Conservation (phyloP, 2,888 invertebrate species). For the Parasteatoda lunata region DNA sequence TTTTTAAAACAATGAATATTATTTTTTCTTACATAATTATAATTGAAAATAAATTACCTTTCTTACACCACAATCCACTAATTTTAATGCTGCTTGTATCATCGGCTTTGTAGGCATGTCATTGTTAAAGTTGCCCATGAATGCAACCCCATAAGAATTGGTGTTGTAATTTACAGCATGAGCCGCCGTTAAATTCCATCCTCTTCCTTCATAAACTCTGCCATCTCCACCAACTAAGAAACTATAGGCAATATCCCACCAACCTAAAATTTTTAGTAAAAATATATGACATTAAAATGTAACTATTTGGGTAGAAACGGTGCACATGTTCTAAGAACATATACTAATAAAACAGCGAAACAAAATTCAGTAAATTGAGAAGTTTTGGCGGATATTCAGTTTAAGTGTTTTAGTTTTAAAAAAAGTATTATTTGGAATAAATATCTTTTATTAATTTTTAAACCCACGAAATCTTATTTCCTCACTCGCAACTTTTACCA, state of each 20-base stretch:
- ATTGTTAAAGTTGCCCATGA: constrained; percentile 51
- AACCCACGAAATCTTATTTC: no score
- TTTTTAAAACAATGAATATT: background rate
- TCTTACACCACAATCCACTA: constrained; percentile 55
- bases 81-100: constrained; percentile 37
- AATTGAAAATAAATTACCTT: constrained; percentile 21
- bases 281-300: no score
- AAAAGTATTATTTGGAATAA: no score
- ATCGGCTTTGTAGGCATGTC: constrained; percentile 7
- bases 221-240: constrained; percentile 73
- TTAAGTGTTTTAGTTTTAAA: no score
- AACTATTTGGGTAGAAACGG: no score
- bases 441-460: no score
- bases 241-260: constrained; percentile 71
- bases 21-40: background rate
- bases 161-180: constrained; percentile 70
- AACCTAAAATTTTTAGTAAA: constrained; percentile 22
- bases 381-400: no score
- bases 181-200: constrained; percentile 72
- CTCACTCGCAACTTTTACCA: no score
- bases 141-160: constrained; percentile 47
- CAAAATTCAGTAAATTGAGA: no score
- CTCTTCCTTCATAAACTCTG: constrained; percentile 72
- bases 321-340: no score
- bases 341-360: no score